A percentile compares a stretch with the other conserved stretches of the same genome.
Conservation (phyloP, 2,888 invertebrate species). For the Drosophila subsilvestris region DNA sequence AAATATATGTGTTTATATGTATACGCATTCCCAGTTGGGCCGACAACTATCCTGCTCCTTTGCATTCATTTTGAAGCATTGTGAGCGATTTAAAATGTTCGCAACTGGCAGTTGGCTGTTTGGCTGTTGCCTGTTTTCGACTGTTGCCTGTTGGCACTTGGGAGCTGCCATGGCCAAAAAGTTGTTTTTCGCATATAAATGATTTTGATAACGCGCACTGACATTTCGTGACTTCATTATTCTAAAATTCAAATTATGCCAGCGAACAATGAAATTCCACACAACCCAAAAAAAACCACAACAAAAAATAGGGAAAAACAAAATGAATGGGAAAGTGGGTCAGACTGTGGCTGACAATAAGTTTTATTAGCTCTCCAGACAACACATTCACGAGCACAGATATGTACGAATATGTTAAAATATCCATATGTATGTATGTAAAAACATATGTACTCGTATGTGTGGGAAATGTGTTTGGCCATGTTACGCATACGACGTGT, state of each 20-base stretch:
- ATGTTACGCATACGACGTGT: constrained; percentile 37
- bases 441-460: neutral
- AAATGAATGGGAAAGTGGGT: constrained; percentile 43
- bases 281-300: constrained; percentile 17
- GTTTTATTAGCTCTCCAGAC: constrained; percentile 44
- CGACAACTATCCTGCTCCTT: constrained; percentile 27
- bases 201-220: constrained; percentile 57
- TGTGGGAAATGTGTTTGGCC: neutral
- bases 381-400: neutral
- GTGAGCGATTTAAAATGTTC: constrained; percentile 43
- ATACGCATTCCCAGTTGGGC: constrained; percentile 37
- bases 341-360: constrained; percentile 47
- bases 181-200: constrained; percentile 48
- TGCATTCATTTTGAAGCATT: constrained; percentile 33
- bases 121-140: neutral
- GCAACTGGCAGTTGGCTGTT: constrained; percentile 35
- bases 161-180: constrained; percentile 32
- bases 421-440: neutral
- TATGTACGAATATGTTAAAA: constrained; percentile 2
- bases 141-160: constrained; percentile 26
- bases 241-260: constrained; percentile 58
- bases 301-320: neutral
- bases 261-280: constrained; percentile 27
- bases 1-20: neutral
- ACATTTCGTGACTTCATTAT: constrained; percentile 52